Evolutionary conservation across 2,797 vertebrate species (phyloP).

Genomic region (Muraenolepis orangiensis): DNA sequence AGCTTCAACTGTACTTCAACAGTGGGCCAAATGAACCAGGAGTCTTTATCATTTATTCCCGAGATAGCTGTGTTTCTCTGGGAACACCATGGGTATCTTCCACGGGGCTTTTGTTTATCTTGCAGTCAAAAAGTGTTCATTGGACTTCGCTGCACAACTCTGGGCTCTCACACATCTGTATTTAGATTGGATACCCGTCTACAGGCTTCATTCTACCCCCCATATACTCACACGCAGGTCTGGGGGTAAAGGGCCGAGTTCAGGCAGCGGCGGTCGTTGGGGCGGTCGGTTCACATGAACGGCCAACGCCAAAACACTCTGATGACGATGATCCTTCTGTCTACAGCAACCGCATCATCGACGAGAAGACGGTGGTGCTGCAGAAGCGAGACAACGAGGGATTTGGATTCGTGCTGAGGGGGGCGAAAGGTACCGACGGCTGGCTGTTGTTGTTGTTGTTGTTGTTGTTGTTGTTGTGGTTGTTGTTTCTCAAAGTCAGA

Average conservation of each 20-base stretch:
- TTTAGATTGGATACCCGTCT: background rate
- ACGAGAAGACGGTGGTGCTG: background rate
- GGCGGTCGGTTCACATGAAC: constrained; percentile 69
- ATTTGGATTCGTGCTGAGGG: constrained; percentile 1
- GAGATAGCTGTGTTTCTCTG: background rate
- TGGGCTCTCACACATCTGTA: background rate
- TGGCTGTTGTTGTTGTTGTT: background rate
- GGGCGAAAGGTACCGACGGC: background rate
- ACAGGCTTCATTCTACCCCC: background rate
- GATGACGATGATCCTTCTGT: background rate
- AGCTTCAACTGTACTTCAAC: background rate
- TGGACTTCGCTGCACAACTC: background rate
- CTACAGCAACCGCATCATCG: background rate
- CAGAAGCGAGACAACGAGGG: background rate
- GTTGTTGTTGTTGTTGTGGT: too few relatives aligned
- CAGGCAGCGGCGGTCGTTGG: constrained; percentile 72
- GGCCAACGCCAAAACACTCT: constrained; percentile 10
- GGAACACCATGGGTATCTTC: background rate
- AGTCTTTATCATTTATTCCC: background rate
- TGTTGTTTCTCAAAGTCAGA: background rate
- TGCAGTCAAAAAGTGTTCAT: background rate
- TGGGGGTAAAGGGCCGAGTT: constrained; percentile 77
- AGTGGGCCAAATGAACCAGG: background rate
- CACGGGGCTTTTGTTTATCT: background rate
- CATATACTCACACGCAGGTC: background rate